Conservation (phyloP, 2,888 invertebrate genomes). For the Disparrhopalites patrizii region DNA sequence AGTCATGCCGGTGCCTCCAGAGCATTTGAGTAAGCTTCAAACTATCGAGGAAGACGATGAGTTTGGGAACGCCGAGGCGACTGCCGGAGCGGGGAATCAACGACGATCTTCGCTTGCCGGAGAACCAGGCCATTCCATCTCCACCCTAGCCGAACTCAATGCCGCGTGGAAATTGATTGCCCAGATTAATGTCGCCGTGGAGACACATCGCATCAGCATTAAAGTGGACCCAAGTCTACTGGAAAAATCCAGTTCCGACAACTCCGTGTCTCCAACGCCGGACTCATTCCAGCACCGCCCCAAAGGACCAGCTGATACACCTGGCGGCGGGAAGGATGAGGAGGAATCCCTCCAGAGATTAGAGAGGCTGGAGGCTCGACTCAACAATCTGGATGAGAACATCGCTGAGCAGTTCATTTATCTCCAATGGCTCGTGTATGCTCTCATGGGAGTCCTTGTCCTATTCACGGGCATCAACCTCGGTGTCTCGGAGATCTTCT, state of each 20-base stretch:
- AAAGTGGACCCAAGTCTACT: not conserved
- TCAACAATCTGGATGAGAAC: conserved; percentile 10
- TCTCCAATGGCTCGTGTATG: conserved; percentile 12
- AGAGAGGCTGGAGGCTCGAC: not conserved
- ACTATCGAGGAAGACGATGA: conserved; percentile 5
- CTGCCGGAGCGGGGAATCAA: not conserved
- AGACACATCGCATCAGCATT: not conserved
- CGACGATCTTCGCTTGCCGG: not conserved
- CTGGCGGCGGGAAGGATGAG: not conserved
- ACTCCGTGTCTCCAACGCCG: not conserved
- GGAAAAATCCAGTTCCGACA: no score
- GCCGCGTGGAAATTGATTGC: not conserved
- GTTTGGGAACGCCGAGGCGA: not conserved
- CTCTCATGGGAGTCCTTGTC: conserved; percentile 3
- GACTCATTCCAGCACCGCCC: not conserved
- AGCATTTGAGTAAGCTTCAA: not conserved
- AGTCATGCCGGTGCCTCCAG: conserved; percentile 13
- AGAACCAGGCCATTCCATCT: conserved; percentile 14
- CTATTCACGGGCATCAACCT: not conserved
- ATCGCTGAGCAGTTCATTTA: conserved; percentile 15
- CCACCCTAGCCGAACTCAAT: conserved; percentile 10
- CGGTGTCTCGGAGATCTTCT: not conserved
- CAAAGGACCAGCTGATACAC: not conserved
- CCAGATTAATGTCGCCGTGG: not conserved
- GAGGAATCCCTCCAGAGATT: not conserved